phyloP scores from a whole-genome alignment of 2,113 vertebrate genomes.

The Dicrurus megarhynchus region DNA sequence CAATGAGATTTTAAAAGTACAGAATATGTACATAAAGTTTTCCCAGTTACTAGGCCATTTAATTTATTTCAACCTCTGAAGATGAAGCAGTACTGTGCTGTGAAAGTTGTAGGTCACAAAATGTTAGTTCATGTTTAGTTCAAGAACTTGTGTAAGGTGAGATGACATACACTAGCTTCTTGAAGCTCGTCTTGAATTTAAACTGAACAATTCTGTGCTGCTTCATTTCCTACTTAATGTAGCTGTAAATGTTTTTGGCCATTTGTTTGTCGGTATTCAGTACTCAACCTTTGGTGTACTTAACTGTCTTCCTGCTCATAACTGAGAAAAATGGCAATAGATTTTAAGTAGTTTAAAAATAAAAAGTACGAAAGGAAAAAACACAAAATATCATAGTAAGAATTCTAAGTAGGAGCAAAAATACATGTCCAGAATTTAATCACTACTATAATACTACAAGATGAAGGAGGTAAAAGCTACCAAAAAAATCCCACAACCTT shows the following conservation, averaged over 20 bases:
- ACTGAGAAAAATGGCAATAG: not conserved
- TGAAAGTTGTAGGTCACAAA: conserved; percentile 29
- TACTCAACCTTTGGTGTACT: conserved; percentile 30
- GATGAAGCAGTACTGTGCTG: not conserved
- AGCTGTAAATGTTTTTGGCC: conserved; percentile 53
- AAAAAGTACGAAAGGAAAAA: not conserved
- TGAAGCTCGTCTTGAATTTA: conserved; percentile 53
- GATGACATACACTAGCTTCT: conserved; percentile 8
- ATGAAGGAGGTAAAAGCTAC: conserved; percentile 5
- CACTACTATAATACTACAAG: not conserved
- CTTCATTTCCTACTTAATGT: conserved; percentile 72
- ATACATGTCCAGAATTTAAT: not conserved
- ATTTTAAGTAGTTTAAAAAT: not conserved
- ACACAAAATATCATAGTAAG: not conserved
- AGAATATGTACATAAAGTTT: not conserved
- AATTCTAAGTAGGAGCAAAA: not conserved
- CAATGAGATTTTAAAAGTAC: not conserved
- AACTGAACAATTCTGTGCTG: conserved; percentile 43
- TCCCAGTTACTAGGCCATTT: not conserved
- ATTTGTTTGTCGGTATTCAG: conserved; percentile 46
- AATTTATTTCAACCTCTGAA: not conserved
- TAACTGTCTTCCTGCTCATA: conserved; percentile 40
- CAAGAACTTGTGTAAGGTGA: conserved; percentile 47
- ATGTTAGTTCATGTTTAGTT: conserved; percentile 21
- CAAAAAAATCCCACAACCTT: not conserved